Percentiles rank a stretch among this genome's conserved stretches.
Conservation (phyloP, 2,888 invertebrate genomes). For the Koerneria pararmatus region DNA sequence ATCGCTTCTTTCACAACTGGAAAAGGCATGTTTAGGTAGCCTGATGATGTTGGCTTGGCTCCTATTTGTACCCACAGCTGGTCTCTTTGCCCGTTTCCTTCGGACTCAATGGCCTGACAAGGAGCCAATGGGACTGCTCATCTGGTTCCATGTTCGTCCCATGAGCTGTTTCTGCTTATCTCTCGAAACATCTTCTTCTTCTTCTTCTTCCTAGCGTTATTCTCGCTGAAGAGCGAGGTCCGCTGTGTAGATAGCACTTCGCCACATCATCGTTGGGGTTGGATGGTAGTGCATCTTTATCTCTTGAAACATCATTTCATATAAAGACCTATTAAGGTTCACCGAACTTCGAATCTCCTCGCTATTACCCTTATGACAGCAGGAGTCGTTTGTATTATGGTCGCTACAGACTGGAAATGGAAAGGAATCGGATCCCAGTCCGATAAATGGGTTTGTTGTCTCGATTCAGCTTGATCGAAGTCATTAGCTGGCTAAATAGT, state of each 20-base stretch:
- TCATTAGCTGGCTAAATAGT: no score
- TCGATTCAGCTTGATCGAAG: no score
- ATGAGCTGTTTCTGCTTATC: neutral
- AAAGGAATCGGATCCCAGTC: conserved; percentile 23
- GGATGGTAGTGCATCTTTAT: no score
- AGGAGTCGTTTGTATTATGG: conserved; percentile 35
- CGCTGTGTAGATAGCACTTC: no score
- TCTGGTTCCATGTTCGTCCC: conserved; percentile 44
- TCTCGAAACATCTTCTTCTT: no score
- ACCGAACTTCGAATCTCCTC: conserved; percentile 37
- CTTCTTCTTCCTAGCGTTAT: no score
- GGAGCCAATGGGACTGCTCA: conserved; percentile 39
- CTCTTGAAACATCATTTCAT: neutral
- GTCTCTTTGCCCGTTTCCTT: conserved; percentile 40
- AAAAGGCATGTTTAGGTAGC: no score
- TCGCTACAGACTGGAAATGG: conserved; percentile 39
- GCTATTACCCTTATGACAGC: conserved; percentile 39
- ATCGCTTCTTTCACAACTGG: no score
- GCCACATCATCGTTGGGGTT: no score
- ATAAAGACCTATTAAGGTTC: conserved; percentile 29
- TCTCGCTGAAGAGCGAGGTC: no score
- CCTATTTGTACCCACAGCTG: conserved; percentile 38
- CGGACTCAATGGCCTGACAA: conserved; percentile 36
- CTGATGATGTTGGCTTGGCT: conserved; percentile 45
- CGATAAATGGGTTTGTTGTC: conserved; percentile 8